A percentile compares a stretch with the other conserved stretches of the same genome.
Conservation (phyloP, 2,113 vertebrate genomes). For the Dendrocopos noguchii region DNA sequence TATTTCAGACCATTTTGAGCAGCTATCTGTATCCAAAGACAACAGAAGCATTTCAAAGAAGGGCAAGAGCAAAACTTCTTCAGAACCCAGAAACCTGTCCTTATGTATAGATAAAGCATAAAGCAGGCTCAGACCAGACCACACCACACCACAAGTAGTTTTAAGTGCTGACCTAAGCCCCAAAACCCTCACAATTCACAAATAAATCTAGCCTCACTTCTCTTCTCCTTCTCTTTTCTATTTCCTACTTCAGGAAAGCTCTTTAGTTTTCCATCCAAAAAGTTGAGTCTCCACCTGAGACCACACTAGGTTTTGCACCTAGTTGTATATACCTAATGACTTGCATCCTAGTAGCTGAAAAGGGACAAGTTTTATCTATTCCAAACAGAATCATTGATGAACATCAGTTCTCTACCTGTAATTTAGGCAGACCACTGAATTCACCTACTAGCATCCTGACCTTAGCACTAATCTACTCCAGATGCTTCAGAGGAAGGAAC, state of each 20-base stretch:
- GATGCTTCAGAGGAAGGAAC: neutral
- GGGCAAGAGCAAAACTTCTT: neutral
- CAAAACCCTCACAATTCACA: neutral
- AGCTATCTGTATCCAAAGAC: neutral
- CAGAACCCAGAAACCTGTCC: neutral
- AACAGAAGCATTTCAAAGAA: neutral
- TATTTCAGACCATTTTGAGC: neutral
- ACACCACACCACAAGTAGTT: fast-evolving
- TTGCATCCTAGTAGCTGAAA: neutral
- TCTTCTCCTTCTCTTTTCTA: neutral
- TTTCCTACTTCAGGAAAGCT: neutral
- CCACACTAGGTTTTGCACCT: neutral
- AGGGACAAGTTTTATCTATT: neutral
- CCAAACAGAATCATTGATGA: neutral
- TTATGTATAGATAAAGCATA: neutral
- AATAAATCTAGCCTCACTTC: neutral
- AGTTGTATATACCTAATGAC: neutral
- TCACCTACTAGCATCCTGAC: neutral
- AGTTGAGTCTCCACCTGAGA: neutral
- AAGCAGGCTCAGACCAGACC: neutral
- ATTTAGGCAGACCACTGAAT: neutral
- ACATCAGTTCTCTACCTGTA: neutral
- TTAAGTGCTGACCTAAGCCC: neutral
- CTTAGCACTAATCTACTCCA: neutral
- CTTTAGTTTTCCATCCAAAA: neutral